These are phyloP conservation scores for Lordiphosa stackelbergi DNA, from an alignment of 1,140 invertebrate genomes.

Conservation along the genomic window DNA sequence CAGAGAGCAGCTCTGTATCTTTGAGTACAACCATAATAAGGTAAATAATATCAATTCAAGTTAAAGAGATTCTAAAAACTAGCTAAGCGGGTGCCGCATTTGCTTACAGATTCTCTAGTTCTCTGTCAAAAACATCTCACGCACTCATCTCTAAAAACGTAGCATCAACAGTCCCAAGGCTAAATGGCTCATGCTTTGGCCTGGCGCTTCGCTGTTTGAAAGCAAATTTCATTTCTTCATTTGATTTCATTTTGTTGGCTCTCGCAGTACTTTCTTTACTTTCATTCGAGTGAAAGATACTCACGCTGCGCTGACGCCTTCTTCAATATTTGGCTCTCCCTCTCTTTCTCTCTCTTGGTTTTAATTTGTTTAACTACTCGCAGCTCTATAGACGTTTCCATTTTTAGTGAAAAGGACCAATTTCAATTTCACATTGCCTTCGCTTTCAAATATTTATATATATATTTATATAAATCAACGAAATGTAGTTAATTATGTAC, in stretches of 20 bases:
- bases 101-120: no score
- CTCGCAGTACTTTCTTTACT: slow-evolving; percentile 67
- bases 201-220: slow-evolving; percentile 54
- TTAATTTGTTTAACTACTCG: slow-evolving; percentile 5
- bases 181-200: slow-evolving; percentile 12
- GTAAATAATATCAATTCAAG: no score
- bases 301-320: slow-evolving; percentile 17
- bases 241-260: slow-evolving; percentile 62
- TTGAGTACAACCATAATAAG: no score
- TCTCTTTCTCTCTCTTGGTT: slow-evolving; percentile 6
- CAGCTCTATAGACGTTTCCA: slow-evolving; percentile 37
- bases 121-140: neutral
- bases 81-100: no score
- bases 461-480: slow-evolving; percentile 27
- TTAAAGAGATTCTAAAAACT: no score
- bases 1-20: slow-evolving; percentile 6
- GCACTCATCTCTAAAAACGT: slow-evolving; percentile 3
- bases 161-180: slow-evolving; percentile 6
- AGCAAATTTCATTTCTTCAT: slow-evolving; percentile 75
- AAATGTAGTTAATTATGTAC: slow-evolving; percentile 57
- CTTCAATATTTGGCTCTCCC: neutral
- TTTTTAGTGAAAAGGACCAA: slow-evolving; percentile 69
- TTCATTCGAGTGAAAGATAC: slow-evolving; percentile 74
- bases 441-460: slow-evolving; percentile 49
- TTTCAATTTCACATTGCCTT: slow-evolving; percentile 60